Base-by-base conservation (phyloP, 2,888 invertebrate genomes). In the Amphipoea oculea region DNA sequence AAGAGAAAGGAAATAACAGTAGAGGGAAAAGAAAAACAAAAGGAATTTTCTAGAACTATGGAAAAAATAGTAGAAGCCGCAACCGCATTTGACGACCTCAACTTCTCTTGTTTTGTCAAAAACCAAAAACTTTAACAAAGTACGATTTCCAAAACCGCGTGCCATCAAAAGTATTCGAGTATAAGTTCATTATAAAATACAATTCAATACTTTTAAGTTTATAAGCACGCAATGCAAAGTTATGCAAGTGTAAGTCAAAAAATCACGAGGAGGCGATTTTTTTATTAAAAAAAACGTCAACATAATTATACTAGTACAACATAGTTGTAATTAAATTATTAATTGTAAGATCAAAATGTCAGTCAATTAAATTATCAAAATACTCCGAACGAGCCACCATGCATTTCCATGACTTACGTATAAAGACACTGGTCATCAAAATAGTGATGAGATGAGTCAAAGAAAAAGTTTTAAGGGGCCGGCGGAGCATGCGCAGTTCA, bases 11-110 rank as follows among this genome's bases (percentile, higher is more conserved):
- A 82, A 78, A 77, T 79, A 84, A 81, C 60, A 89, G 79, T 74
- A 83, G 72, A 83, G 65, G 79, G 72, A 73, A 42, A 60, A 66
- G 73, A 80, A 74, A 75, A 85, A 73, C 76, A 66, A 85, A 86
- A 76, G 75, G n/a, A 83, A 67, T 57, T 83, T 75, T 71, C 48
- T 85, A 73, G 48, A 74, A 57, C 78, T 68, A 78, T 70, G 80
- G 77, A 78, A 77, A 83, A 79, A 89, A 79, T 80, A 79, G 73
- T 80, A 79, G 78, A 86, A 82, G 79, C 69, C 83, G 81, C 87
- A 83, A 83, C 85, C 77, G 92, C 95, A 96, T 96, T 96, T 95
- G 86, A 96, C 89, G 90, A 96, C 96, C 96, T 96, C 96, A 95
- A 95, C 96, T 95, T 95, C 94, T 81, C 89, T 90, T 90, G 90